Evolutionary conservation across 2,113 vertebrate species (phyloP), one percentile per base, ranked within the genome.

Genomic region (Salvelinus alpinus): DNA sequence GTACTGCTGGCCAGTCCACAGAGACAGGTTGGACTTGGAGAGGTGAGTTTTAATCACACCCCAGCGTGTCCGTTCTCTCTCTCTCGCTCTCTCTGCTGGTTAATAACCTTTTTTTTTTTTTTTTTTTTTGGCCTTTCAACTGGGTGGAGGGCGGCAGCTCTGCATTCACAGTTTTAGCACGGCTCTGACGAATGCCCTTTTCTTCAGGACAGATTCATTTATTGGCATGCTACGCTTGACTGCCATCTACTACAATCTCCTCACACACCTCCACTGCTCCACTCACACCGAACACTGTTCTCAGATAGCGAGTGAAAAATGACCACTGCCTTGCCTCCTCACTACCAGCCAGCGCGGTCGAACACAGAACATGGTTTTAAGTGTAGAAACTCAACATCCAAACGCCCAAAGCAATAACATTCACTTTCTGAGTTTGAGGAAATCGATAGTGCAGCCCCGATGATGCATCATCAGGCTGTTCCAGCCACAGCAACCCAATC

Each of bases 381-480:
- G 68, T 78, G 78, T 70, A 81, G 78, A 44, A 85, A 81, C 75
- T 81, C 73, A 74, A 85, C 82, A 81, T 81, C 59, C 80, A 60
- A 31, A 16, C 64, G 79, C 71, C 77, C n/a, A 68, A 77, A 76
- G 74, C 74, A 73, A 71, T 18, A 59, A 70, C 44, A 31, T 44
- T 24, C 54, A 82, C 78, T 84, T 57, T 57, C 54, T 20, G 14
- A 34, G 47, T 38, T 24, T 24, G 4, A 20, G 34, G 38, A 48
- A 75, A 71, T 71, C 64, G 38, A 48, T 72, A 75, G 44, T 51
- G n/a, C 34, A n/a, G 38, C 22, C 38, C 60, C 72, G 76, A 31
- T 16, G 20, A 82, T 81, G 13, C 69, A 79, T 86, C 76, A 78
- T 66, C 74, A 74, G 80, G 71, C 60, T 14, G 14, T 20, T 67